Conservation (phyloP, 2,113 vertebrate genomes). For the Bostrychus sinensis region DNA sequence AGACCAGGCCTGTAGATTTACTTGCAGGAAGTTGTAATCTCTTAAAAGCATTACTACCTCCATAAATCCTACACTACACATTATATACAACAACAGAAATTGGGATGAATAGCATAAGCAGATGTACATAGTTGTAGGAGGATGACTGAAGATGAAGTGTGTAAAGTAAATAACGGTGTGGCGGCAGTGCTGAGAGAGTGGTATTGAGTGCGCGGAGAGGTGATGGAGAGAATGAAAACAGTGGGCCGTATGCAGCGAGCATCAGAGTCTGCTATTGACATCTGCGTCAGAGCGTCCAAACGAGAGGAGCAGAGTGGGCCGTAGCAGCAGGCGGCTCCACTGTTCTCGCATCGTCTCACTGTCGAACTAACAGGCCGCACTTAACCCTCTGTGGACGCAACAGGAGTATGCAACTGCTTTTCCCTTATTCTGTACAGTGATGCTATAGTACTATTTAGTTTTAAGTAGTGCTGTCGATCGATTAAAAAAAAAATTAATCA, state of each 20-base stretch:
- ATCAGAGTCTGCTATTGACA: slow-evolving; percentile 60
- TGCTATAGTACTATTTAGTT: not conserved
- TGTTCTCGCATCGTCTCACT: slow-evolving; percentile 62
- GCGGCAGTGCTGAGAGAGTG: slow-evolving; percentile 16
- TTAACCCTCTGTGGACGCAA: slow-evolving; percentile 11
- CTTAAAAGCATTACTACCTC: slow-evolving; percentile 1
- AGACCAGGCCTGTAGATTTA: not conserved
- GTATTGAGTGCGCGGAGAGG: slow-evolving; percentile 33
- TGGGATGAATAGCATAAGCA: slow-evolving; percentile 35
- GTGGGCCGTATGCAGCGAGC: slow-evolving; percentile 28
- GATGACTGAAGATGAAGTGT: slow-evolving; percentile 53
- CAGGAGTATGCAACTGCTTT: slow-evolving; percentile 9
- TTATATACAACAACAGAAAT: slow-evolving; percentile 20
- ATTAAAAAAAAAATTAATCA: no score
- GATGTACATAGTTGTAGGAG: slow-evolving; percentile 22
- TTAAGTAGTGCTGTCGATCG: no score
- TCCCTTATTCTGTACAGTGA: slow-evolving; percentile 27
- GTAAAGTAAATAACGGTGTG: slow-evolving; percentile 33
- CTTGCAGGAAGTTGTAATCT: slow-evolving; percentile 6
- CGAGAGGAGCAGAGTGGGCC: slow-evolving; percentile 55
- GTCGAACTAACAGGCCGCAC: slow-evolving; percentile 41
- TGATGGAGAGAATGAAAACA: slow-evolving; percentile 24
- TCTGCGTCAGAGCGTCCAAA: slow-evolving; percentile 53
- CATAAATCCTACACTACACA: not conserved
- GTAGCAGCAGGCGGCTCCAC: slow-evolving; percentile 50